Base-by-base conservation (phyloP, 1,140 invertebrate genomes). In the Dryas iulia region DNA sequence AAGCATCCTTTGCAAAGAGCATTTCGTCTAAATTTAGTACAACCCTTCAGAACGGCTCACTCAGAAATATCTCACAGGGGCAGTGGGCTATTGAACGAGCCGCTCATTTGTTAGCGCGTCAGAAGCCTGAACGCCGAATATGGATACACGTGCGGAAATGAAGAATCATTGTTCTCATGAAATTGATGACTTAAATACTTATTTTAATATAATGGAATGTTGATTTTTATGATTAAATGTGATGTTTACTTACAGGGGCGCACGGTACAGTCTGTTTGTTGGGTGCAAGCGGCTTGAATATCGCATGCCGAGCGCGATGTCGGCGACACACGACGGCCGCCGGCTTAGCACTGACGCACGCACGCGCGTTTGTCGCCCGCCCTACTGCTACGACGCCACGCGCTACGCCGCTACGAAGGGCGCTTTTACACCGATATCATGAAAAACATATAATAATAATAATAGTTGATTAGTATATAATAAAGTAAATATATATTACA, bases 31-130 rank as follows among this genome's bases (percentile, higher is more conserved):
- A 84, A 86, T 83, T 82, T 76, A 81, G 71, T 73, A 82, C 83
- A 86, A 86, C 86, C 88, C 86, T 90, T 89, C 78, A 83, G 73
- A 68, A 80, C 77, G 77, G 78, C 78, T 84, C 77, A 78, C 77
- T 83, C 78, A 75, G 76, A 80, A 85, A 79, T 75, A 78, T 85
- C 84, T 89, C 79, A 91, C 83, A 91, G 89, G 89, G 89, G 89
- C 89, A 91, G 84, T 91, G 89, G 89, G 89, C 87, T 91, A 91
- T 90, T 86, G 89, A 88, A 88, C 84, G 84, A 81, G 85, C 81
- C 80, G 81, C 79, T 85, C 83, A 87, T 90, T 88, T 87, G 85
- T 88, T 85, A 72, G 76, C 84, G 84, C 83, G 83, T 82, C 77
- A 79, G 81, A 80, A 81, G 76, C 74, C 74, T 75, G 59, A 79